These are phyloP conservation scores for Triplophysa rosa DNA, from an alignment of 2,113 vertebrate genomes.

Conservation along the genomic window DNA sequence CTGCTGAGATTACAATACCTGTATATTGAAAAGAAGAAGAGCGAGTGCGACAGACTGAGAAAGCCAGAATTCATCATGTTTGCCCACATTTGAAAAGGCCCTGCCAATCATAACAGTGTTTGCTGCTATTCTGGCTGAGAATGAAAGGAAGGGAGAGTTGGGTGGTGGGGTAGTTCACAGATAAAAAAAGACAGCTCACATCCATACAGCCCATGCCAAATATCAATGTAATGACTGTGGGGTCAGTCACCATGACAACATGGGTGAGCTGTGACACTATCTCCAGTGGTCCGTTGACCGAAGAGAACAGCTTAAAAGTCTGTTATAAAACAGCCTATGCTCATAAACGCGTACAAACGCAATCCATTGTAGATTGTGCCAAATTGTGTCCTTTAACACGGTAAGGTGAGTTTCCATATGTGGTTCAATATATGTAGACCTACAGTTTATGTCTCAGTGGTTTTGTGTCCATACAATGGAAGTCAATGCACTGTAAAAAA, in stretches of 20 bases:
- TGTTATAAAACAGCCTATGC: background rate
- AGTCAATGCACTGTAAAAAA: too few relatives aligned
- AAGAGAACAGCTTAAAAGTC: slow-evolving; percentile 38
- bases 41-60: slow-evolving; percentile 15
- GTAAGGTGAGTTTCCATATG: too few relatives aligned
- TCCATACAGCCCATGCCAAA: slow-evolving; percentile 53
- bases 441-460: too few relatives aligned
- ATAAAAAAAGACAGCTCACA: slow-evolving; percentile 32
- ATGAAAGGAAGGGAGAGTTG: slow-evolving; percentile 47
- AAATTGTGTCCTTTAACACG: slow-evolving; percentile 4
- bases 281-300: slow-evolving; percentile 1
- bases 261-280: slow-evolving; percentile 45
- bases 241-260: slow-evolving; percentile 52
- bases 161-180: slow-evolving; percentile 22
- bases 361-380: background rate
- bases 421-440: too few relatives aligned
- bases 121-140: slow-evolving; percentile 49
- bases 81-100: slow-evolving; percentile 46
- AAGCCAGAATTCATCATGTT: slow-evolving; percentile 41
- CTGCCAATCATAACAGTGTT: slow-evolving; percentile 52
- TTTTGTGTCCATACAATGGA: too few relatives aligned
- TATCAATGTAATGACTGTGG: slow-evolving; percentile 57
- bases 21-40: slow-evolving; percentile 17
- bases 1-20: slow-evolving; percentile 10
- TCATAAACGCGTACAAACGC: slow-evolving; percentile 41